A percentile compares a stretch with the other conserved stretches of the same genome.
These are phyloP conservation scores for Achatina immaculata DNA, from an alignment of 1,140 invertebrate genomes.

Conservation along the genomic window DNA sequence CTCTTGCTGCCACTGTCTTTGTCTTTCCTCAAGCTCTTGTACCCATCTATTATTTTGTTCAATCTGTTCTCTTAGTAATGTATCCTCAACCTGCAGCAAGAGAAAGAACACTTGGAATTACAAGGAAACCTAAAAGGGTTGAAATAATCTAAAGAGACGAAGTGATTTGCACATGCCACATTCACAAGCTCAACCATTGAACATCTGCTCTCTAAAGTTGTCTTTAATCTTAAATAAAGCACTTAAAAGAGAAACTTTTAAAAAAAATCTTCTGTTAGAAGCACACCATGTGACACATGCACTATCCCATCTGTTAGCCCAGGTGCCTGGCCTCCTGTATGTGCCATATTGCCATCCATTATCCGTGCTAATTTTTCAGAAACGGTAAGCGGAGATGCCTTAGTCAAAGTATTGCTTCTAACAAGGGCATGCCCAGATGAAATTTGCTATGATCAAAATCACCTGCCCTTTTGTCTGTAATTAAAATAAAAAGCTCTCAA, in stretches of 20 bases:
- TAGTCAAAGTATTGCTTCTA: constrained; percentile 5
- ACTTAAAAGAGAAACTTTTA: constrained; percentile 20
- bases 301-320: constrained; percentile 10
- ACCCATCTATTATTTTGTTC: constrained; percentile 88
- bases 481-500: constrained; percentile 36
- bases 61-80: constrained; percentile 88
- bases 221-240: not conserved
- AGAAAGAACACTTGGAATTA: not conserved
- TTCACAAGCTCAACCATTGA: not conserved
- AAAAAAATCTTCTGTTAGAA: not conserved
- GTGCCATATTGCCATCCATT: constrained; percentile 6
- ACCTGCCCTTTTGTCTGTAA: constrained; percentile 47
- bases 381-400: constrained; percentile 18
- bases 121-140: not conserved
- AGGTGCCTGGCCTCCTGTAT: constrained; percentile 2
- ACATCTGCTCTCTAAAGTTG: constrained; percentile 12
- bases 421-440: constrained; percentile 12
- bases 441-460: constrained; percentile 36
- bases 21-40: constrained; percentile 90
- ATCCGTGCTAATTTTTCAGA: constrained; percentile 9
- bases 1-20: constrained; percentile 74
- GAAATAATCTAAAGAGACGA: not conserved
- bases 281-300: constrained; percentile 3
- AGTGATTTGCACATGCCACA: not conserved
- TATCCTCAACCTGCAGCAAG: constrained; percentile 80